Evolutionary conservation across 1,140 invertebrate genomes (phyloP), one percentile per base, ranked within the genome.

Genomic region (Papilio xuthus): DNA sequence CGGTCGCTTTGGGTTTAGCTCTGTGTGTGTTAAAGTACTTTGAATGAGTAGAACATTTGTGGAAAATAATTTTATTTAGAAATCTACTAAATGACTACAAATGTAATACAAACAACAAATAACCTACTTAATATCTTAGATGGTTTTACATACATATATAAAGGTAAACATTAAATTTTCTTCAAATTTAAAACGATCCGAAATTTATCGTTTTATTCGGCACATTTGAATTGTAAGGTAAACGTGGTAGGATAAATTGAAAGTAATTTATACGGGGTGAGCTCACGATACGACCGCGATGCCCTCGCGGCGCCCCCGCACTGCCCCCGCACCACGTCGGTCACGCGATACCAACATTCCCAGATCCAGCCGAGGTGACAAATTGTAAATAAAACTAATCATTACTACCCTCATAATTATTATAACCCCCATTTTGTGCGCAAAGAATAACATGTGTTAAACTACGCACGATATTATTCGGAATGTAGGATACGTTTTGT

Each of bases 301-400:
- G 88, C 80, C 84, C 85, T 82, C 84, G 84, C 76, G 79, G 81
- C 79, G 78, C 78, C 84, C 67, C 85, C 88, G 47, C 47, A 15
- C 47, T 15, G 44, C 32, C 32, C 44, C 44, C 44, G 44, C 44
- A 15, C 0, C 4, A 18, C 44, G n/a, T 18, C 50, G 50, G 50
- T 90, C 90, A 92, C 90, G 92, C 92, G 88, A 92, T 90, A 81
- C 81, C 84, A 76, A 89, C 90, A 92, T 93, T 92, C 89, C 84
- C 76, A 85, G 88, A 89, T 88, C 86, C 86, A 86, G 78, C 82
- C 79, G 80, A 91, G 89, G 90, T 92, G 90, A 93, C 91, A 93
- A 92, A 93, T 92, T 88, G 88, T 90, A 86, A 92, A 90, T 92
- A 88, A 86, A 91, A 92, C 90, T 92, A 91, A 91, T 90, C 87